These are phyloP conservation scores for Diloba caeruleocephala DNA, from an alignment of 2,888 invertebrate genomes.

Conservation along the genomic window DNA sequence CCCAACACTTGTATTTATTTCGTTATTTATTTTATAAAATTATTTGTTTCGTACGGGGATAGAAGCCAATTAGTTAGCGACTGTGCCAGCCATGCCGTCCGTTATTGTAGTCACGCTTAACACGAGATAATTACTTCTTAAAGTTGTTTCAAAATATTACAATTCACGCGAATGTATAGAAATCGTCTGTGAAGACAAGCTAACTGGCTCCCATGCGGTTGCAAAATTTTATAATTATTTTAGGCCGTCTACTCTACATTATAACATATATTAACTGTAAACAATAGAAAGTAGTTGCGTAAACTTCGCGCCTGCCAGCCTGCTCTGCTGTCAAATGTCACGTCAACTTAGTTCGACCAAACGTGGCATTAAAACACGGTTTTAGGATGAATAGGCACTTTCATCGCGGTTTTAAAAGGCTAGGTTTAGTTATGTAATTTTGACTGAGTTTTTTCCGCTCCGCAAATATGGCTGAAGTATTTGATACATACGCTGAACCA, in stretches of 20 bases:
- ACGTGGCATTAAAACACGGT: neutral
- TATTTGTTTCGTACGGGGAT: too few species aligned
- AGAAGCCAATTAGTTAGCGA: too few species aligned
- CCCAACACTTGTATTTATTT: too few species aligned
- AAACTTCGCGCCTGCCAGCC: constrained; percentile 36
- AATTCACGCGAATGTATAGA: constrained; percentile 9
- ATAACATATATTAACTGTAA: constrained; percentile 46
- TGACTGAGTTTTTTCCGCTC: neutral
- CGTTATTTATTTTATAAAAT: too few species aligned
- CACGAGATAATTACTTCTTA: too few species aligned
- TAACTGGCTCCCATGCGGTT: constrained; percentile 23
- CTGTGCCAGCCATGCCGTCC: too few species aligned
- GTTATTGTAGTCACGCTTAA: too few species aligned
- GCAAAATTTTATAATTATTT: constrained; percentile 31
- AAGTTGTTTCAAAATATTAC: constrained; percentile 16
- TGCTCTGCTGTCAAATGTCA: constrained; percentile 34
- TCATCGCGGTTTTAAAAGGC: constrained; percentile 26
- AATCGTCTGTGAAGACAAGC: constrained; percentile 3
- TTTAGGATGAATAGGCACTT: constrained; percentile 32
- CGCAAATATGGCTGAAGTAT: too few species aligned
- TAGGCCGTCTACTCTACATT: constrained; percentile 16
- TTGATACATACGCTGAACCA: too few species aligned
- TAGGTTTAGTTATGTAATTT: neutral
- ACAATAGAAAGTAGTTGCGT: constrained; percentile 71
- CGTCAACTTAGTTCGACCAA: constrained; percentile 3